A percentile compares a stretch with the other conserved stretches of the same genome.
These are phyloP conservation scores for Notarius lentiginosus DNA, from an alignment of 2,113 vertebrate genomes.

Conservation along the genomic window DNA sequence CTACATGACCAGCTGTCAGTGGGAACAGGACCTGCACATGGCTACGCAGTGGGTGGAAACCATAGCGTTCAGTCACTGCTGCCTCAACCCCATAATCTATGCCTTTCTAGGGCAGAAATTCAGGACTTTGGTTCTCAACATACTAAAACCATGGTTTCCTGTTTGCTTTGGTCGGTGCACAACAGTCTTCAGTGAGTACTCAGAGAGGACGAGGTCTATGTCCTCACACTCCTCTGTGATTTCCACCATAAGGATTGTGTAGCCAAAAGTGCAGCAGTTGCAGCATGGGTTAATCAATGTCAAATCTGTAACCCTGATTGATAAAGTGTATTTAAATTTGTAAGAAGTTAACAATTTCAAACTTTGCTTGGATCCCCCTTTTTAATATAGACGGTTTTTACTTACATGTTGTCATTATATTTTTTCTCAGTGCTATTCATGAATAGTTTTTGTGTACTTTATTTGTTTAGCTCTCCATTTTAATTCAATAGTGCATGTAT, in stretches of 20 bases:
- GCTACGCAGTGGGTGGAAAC: too few species aligned
- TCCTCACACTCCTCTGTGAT: slow-evolving; percentile 59
- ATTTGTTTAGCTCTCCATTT: too few species aligned
- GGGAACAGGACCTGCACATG: slow-evolving; percentile 45
- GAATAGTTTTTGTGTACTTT: too few species aligned
- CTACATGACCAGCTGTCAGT: background rate
- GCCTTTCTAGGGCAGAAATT: too few species aligned
- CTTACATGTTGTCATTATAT: background rate
- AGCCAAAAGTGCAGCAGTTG: background rate
- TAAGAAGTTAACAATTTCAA: too few species aligned
- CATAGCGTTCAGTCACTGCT: too few species aligned
- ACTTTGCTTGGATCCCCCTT: background rate
- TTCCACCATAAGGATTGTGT: slow-evolving; percentile 39
- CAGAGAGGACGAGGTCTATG: slow-evolving; percentile 57
- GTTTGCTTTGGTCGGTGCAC: background rate
- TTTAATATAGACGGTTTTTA: background rate
- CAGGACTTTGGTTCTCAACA: slow-evolving; percentile 27
- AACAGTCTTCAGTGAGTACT: background rate
- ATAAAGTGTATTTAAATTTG: too few species aligned
- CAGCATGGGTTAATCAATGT: background rate
- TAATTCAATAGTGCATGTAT: too few species aligned
- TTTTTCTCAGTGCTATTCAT: too few species aligned
- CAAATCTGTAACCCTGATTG: too few species aligned
- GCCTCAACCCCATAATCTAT: too few species aligned
- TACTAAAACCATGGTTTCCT: slow-evolving; percentile 68